Percentiles rank a stretch among this genome's conserved stretches.
These are phyloP conservation scores for Galerucella calmariensis DNA, from an alignment of 2,888 invertebrate genomes.

Conservation along the genomic window DNA sequence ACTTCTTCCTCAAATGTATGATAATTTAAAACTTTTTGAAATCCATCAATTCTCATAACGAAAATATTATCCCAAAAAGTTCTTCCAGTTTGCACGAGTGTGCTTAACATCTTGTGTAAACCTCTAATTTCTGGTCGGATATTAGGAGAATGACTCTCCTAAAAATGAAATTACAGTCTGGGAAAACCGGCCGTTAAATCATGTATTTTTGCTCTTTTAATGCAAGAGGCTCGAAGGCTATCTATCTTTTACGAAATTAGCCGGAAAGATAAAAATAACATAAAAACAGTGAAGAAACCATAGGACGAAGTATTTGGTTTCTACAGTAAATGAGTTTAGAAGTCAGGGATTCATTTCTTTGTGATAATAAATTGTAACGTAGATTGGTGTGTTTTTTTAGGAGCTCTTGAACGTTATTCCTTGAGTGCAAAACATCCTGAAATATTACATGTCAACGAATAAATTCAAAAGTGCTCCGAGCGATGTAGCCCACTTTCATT, in stretches of 20 bases:
- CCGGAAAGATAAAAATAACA: constrained; percentile 15
- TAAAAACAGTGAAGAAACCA: neutral
- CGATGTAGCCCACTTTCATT: neutral
- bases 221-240: constrained; percentile 2
- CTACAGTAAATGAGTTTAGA: neutral
- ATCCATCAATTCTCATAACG: neutral
- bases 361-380: neutral
- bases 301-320: constrained; percentile 2
- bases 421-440: neutral
- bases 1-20: no score
- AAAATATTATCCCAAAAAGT: neutral
- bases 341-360: constrained; percentile 2
- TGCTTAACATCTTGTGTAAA: constrained; percentile 3
- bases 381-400: neutral
- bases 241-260: constrained; percentile 13
- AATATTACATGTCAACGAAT: neutral
- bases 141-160: constrained; percentile 15
- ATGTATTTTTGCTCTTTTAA: constrained; percentile 16
- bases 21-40: neutral
- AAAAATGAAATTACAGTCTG: constrained; percentile 16
- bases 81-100: constrained; percentile 8
- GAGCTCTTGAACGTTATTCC: neutral
- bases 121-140: constrained; percentile 12
- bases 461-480: no score
- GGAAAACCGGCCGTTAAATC: constrained; percentile 6